Base-by-base conservation (phyloP, 2,888 invertebrate genomes). In the Azorinus chamasolen region DNA sequence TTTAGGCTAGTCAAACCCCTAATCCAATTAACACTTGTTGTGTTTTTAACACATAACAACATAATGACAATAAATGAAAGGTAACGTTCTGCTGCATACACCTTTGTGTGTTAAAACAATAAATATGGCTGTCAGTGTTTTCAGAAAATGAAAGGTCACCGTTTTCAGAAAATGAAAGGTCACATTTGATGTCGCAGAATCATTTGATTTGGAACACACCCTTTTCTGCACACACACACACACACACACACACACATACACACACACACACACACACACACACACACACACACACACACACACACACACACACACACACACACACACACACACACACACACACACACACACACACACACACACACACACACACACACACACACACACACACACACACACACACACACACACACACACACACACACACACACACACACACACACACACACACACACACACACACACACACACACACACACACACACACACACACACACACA, bases 181-280 rank as follows among this genome's bases (percentile, higher is more conserved):
- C n/a, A n/a, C n/a, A n/a, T n/a, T n/a, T n/a, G n/a, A n/a, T n/a
- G n/a, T n/a, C n/a, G n/a, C n/a, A n/a, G n/a, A n/a, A n/a, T n/a
- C n/a, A n/a, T n/a, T n/a, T n/a, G n/a, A n/a, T n/a, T n/a, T n/a
- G n/a, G n/a, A n/a, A n/a, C n/a, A n/a, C n/a, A n/a, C n/a, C n/a
- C n/a, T n/a, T n/a, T n/a, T n/a, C n/a, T n/a, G n/a, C n/a, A n/a
- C n/a, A 46, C 48, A 46, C 48, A 46, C 48, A 46, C 48, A 46
- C 48, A 46, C 48, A 46, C 48, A 46, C 48, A 46, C 48, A 46
- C 48, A 46, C 18, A 46, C 48, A 46, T n/a, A 46, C 48, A 46
- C 48, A 46, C 48, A 46, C 48, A 46, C 48, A 46, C 48, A 46
- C 48, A 46, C 48, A 46, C 48, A 46, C 48, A 46, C 48, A 46